These are phyloP conservation scores for Macaca mulatta DNA, from an alignment of 2,113 vertebrate genomes.

Conservation along the genomic window DNA sequence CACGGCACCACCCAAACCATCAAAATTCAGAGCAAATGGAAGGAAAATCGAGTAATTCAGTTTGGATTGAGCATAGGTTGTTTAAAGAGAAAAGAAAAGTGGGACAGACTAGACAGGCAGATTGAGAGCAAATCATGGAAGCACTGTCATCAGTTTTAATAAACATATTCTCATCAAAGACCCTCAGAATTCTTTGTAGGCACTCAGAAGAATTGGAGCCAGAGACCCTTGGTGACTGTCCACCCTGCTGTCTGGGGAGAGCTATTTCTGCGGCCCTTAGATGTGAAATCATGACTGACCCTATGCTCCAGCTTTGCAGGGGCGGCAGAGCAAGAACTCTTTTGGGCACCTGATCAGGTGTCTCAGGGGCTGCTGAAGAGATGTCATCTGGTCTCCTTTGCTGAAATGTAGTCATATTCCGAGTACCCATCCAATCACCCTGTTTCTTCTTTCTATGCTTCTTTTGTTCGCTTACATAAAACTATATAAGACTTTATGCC, in stretches of 20 bases:
- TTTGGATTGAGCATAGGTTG: not conserved
- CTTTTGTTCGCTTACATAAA: not conserved
- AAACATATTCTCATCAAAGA: not conserved
- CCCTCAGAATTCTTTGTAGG: not conserved
- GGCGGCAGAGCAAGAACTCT: too few species aligned
- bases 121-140: not conserved
- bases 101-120: not conserved
- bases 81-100: not conserved
- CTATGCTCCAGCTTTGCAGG: not conserved
- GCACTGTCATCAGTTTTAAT: not conserved
- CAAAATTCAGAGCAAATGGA: not conserved
- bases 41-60: not conserved
- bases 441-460: not conserved
- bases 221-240: not conserved
- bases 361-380: not conserved
- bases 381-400: not conserved
- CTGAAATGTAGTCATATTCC: not conserved
- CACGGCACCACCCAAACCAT: not conserved
- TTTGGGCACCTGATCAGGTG: not conserved
- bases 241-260: not conserved
- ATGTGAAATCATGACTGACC: not conserved
- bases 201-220: not conserved
- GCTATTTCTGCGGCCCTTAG: not conserved
- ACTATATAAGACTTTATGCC: not conserved
- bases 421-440: rapidly evolving